Base-by-base conservation (phyloP, 2,113 vertebrate genomes). In the Sinosuthora webbiana region DNA sequence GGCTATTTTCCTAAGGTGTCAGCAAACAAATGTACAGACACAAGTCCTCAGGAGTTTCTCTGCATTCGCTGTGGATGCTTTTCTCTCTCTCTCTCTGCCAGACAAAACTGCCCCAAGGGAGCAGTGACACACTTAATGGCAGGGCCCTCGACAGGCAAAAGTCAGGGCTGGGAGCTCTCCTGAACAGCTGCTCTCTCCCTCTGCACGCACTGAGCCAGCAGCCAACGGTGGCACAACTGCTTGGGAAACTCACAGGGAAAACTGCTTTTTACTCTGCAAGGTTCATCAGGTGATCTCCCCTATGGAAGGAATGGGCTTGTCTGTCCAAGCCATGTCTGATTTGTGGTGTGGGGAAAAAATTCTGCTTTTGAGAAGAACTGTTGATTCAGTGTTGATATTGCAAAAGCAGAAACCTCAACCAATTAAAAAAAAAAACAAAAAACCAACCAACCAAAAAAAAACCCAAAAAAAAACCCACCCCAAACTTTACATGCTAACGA, bases 71-170 rank as follows among this genome's bases (percentile, higher is more conserved):
- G 3, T 24, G 74, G 90, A 81, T 9, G 42, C 53, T 94, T 42
- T 35, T 47, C 64, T 77, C 80, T 81, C 78, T 81, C 83, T 81
- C 83, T 31, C 60, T 55, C 62, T 81, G 83, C 86, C 89, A 93
- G 82, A 93, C 63, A 74, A 71, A 95, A 73, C n/a, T 52, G 89
- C 96, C 89, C 69, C 90, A 60, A 70, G 97, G 96, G 71, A 97
- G 74, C 70, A 87, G 70, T 88, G 96, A 95, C 97, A 97, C 47
- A 94, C 70, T 97, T 91, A 90, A 90, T 6, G 28, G 78, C 45
- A 57, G 59, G 25, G 59, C 41, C 67, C 25, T 87, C 1, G 1
- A 80, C 30, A 68, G 76, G 91, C 62, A 44, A 50, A 62, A 87
- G 27, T 62, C 60, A 39, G 56, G 47, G 85, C 81, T 94, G 22